phyloP scores from a whole-genome alignment of 2,888 invertebrate species.

The Tenthredo mesomela region DNA sequence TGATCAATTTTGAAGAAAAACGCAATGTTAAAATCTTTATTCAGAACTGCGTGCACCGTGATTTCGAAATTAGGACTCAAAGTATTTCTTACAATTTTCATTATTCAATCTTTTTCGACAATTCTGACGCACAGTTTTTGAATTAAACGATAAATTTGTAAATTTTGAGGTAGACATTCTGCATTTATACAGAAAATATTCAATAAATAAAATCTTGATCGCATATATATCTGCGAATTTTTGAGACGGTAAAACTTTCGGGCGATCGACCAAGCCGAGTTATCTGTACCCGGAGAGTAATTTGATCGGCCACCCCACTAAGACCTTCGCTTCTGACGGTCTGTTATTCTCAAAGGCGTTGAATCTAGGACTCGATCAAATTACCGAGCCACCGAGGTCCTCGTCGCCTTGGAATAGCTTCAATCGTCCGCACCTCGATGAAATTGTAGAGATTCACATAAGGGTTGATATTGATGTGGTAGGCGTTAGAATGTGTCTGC shows the following conservation, averaged over 20 bases:
- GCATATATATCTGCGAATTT: neutral
- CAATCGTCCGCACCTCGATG: neutral
- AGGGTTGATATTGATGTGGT: conserved; percentile 7
- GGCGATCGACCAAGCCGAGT: conserved; percentile 18
- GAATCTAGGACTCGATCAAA: conserved; percentile 34
- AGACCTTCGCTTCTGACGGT: conserved; percentile 12
- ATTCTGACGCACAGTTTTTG: neutral
- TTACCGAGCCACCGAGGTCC: conserved; percentile 16
- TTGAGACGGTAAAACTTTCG: neutral
- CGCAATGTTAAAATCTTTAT: neutral
- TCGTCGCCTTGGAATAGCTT: conserved; percentile 4
- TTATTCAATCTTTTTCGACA: neutral
- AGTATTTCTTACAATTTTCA: neutral
- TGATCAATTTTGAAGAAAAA: neutral
- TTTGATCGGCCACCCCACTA: conserved; percentile 30
- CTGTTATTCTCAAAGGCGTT: conserved; percentile 42
- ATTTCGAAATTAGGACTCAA: neutral
- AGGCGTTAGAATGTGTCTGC: neutral
- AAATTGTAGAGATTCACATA: conserved; percentile 27
- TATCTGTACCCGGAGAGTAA: conserved; percentile 25
- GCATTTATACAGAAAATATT: neutral
- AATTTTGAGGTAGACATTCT: neutral
- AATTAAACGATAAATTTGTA: neutral
- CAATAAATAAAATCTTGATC: neutral
- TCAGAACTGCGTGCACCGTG: neutral